These are phyloP conservation scores for Sebastes oblongus DNA, from an alignment of 2,797 vertebrate genomes.

Conservation along the genomic window DNA sequence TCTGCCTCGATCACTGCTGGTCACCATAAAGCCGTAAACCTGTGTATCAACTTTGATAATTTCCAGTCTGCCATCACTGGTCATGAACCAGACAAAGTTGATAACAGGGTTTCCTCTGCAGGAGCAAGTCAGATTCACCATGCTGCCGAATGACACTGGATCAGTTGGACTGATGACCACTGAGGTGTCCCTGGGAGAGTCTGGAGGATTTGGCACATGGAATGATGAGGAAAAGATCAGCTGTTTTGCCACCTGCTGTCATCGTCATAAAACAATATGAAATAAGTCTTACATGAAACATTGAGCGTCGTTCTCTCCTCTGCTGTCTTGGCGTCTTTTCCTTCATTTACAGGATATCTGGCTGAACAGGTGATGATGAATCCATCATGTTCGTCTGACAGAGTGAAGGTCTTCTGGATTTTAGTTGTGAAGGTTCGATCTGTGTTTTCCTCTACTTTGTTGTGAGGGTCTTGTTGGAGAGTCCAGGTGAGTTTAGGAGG, in stretches of 20 bases:
- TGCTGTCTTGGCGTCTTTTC: background rate
- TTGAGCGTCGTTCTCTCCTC: background rate
- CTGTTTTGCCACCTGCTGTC: no score
- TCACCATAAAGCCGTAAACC: no score
- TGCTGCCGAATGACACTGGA: background rate
- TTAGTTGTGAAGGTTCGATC: constrained; percentile 35
- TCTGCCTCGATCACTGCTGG: no score
- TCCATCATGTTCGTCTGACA: constrained; percentile 50
- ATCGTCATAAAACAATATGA: no score
- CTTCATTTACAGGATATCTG: constrained; percentile 38
- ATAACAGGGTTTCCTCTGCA: background rate
- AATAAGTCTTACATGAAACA: constrained; percentile 40
- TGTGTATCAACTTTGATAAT: no score
- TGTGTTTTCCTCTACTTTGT: constrained; percentile 10
- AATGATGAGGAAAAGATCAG: no score
- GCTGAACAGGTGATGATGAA: constrained; percentile 49
- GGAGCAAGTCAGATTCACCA: background rate
- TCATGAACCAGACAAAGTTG: no score
- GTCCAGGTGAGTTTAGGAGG: constrained; percentile 68
- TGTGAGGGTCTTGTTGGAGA: constrained; percentile 5
- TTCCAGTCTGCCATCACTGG: no score
- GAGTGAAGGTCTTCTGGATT: constrained; percentile 39
- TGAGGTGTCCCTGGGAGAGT: background rate
- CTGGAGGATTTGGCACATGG: background rate
- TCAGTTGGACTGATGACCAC: background rate